phyloP scores from a whole-genome alignment of 2,888 invertebrate genomes.

The Strigamia transsilvanica region DNA sequence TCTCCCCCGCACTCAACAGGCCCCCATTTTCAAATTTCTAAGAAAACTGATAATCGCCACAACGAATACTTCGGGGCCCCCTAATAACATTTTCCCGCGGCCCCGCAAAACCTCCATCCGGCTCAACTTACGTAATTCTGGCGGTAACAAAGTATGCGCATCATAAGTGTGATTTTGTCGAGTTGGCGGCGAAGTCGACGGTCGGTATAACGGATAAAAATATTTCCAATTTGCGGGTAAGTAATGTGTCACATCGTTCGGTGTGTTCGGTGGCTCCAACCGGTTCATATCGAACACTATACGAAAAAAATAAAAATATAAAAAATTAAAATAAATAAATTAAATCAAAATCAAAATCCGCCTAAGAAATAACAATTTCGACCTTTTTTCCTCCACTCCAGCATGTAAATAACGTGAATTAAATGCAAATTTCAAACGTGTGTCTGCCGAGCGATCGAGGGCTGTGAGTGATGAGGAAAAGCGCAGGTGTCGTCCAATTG shows the following conservation, averaged over 20 bases:
- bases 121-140: slow-evolving; percentile 52
- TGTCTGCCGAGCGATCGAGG: neutral
- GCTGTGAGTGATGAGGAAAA: neutral
- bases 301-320: neutral
- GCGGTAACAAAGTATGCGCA: slow-evolving; percentile 33
- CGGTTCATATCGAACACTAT: slow-evolving; percentile 50
- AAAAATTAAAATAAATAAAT: neutral
- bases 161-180: neutral
- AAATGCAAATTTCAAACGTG: neutral
- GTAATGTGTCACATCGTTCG: slow-evolving; percentile 32
- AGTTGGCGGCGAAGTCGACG: slow-evolving; percentile 39
- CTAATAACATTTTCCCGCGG: no score
- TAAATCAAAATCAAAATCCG: neutral
- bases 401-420: neutral
- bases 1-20: no score
- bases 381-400: slow-evolving; percentile 24
- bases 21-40: no score
- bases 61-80: no score
- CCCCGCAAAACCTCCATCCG: no score
- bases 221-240: slow-evolving; percentile 51
- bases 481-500: slow-evolving; percentile 23
- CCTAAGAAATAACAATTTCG: neutral
- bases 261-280: slow-evolving; percentile 32
- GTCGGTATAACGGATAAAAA: slow-evolving; percentile 52
- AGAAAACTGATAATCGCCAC: no score